Conservation (phyloP, 2,797 vertebrate genomes). For the Lindbergichthys nudifrons region DNA sequence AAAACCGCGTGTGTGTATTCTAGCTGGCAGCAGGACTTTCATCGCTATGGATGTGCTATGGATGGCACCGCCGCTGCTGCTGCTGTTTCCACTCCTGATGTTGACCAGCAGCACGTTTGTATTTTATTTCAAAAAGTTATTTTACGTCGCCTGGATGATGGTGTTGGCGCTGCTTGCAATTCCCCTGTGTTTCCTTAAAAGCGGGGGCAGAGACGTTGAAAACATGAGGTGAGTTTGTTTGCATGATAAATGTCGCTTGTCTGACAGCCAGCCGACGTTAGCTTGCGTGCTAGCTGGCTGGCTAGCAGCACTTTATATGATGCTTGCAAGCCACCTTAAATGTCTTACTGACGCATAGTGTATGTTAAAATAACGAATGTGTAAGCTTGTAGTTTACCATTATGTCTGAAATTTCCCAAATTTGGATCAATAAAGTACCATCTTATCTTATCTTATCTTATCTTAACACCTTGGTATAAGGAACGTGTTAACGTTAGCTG, state of each 20-base stretch:
- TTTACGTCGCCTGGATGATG: conserved; percentile 88
- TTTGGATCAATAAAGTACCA: too few relatives aligned
- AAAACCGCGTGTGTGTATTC: conserved; percentile 15
- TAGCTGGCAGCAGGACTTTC: conserved; percentile 34
- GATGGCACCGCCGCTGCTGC: conserved; percentile 80
- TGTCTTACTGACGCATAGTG: background rate
- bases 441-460: too few relatives aligned
- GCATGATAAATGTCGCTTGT: conserved; percentile 45
- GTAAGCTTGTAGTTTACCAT: rapidly evolving
- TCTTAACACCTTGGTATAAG: conserved; percentile 19
- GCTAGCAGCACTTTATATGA: conserved; percentile 18
- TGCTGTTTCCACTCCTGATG: conserved; percentile 82
- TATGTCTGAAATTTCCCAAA: too few relatives aligned
- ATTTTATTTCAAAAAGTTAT: conserved; percentile 88
- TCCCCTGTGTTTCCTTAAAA: conserved; percentile 87
- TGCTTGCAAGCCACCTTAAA: background rate
- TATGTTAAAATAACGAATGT: background rate
- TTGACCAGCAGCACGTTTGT: conserved; percentile 87
- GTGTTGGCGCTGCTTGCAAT: conserved; percentile 79
- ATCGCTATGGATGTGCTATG: conserved; percentile 81
- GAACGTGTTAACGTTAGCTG: conserved; percentile 27
- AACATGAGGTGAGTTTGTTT: conserved; percentile 92
- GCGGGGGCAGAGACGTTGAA: conserved; percentile 92
- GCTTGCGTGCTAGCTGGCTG: conserved; percentile 42
- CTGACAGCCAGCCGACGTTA: conserved; percentile 67